Evolutionary conservation across 2,113 vertebrate species (phyloP), one percentile per base, ranked within the genome.

Genomic region (Peromyscus californicus): DNA sequence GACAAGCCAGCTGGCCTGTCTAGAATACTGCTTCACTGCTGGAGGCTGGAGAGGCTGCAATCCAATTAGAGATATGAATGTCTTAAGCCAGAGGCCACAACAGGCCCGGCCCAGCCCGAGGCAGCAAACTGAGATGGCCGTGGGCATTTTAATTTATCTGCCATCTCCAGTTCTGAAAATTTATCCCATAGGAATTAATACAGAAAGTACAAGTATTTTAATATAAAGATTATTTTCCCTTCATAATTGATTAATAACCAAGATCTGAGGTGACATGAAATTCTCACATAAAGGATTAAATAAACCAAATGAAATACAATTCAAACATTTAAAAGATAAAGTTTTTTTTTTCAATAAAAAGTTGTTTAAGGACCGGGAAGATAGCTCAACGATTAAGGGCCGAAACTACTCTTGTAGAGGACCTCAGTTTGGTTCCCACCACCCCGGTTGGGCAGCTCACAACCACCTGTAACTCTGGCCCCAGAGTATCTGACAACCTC

Each of bases 261-360:
- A 91, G 57, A 70, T 48, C 45, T 93, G 29, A 83, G 54, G 51
- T n/a, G 90, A 70, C 29, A 76, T 69, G 69, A 97, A 93, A 65
- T 75, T 76, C 21, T 15, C 9, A 8, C 21, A 70, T 29, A 7
- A 36, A 36, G 7, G 19, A 75, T 17, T 51, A 33, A n/a, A 75
- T 87, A 82, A 87, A 51, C 0, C 21, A 95, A 91, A 87, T 36
- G 2, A 69, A 75, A 82, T 69, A 67, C 1, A 93, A 61, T 42
- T 67, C 33, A 82, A 16, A 33, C 65, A 54, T 69, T 51, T 42
- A 54, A 88, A 76, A 90, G 48, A 45, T 33, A 69, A 54, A 86
- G 45, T 29, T 76, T 26, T 65, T 63, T 6, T 63, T 26, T 63
- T 63, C 19, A 59, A 19, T 19, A 59, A 19, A 51, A 57, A 80